phyloP scores from a whole-genome alignment of 2,113 vertebrate genomes.

The Phalacrocorax brasilianus region DNA sequence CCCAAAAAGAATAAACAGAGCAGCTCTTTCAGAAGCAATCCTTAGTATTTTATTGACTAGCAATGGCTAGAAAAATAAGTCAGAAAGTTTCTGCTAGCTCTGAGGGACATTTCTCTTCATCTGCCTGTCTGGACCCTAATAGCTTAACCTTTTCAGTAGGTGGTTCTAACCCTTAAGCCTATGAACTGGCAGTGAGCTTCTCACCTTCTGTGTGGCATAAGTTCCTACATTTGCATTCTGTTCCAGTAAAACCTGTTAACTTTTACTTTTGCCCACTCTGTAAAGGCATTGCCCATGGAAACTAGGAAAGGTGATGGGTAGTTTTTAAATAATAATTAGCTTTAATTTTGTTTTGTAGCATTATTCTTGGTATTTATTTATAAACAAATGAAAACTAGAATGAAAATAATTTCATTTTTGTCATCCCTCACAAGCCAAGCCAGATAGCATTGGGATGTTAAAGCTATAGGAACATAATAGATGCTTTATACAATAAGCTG shows the following conservation, averaged over 20 bases:
- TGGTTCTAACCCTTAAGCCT: not conserved
- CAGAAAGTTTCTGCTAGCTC: not conserved
- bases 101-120: not conserved
- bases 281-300: not conserved
- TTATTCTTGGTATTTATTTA: not conserved
- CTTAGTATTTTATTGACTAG: not conserved
- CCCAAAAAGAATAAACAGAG: not conserved
- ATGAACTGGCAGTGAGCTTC: not conserved
- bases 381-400: not conserved
- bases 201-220: rapidly evolving
- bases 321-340: not conserved
- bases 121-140: not conserved
- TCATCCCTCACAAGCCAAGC: not conserved
- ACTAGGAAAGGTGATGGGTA: not conserved
- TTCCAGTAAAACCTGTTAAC: not conserved
- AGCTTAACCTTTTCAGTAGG: not conserved
- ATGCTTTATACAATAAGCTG: not conserved
- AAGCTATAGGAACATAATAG: not conserved
- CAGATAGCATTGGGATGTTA: not conserved
- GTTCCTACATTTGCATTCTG: not conserved
- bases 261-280: not conserved
- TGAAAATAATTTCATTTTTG: not conserved
- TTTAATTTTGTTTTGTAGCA: not conserved
- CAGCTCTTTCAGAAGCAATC: not conserved
- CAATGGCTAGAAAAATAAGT: not conserved